These are phyloP conservation scores for Lepus oiostolus DNA, from an alignment of 2,797 vertebrate genomes.

Conservation along the genomic window DNA sequence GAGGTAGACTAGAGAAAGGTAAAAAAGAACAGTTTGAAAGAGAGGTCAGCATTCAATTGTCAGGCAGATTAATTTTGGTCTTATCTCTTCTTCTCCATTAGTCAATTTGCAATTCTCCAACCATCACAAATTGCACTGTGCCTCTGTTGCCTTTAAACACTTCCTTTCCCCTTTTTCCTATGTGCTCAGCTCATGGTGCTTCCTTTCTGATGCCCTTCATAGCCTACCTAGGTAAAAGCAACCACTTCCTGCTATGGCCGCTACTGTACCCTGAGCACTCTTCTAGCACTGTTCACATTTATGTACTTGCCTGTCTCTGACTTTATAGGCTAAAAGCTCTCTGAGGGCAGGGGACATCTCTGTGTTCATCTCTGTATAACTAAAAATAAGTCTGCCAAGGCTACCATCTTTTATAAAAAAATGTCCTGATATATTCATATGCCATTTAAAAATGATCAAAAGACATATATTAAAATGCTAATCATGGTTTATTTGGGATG, in stretches of 20 bases:
- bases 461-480: constrained; percentile 37
- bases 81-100: background rate
- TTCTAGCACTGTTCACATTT: background rate
- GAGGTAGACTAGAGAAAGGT: background rate
- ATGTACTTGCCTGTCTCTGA: constrained; percentile 26
- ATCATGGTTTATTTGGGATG: background rate
- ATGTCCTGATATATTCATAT: background rate
- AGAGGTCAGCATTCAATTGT: background rate
- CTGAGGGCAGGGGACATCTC: background rate
- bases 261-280: background rate
- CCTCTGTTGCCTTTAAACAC: background rate
- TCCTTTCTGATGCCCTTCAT: background rate
- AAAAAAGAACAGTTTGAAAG: constrained; percentile 10
- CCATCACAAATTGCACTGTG: background rate
- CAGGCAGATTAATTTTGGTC: background rate
- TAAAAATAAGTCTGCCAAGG: background rate
- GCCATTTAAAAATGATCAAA: constrained; percentile 3
- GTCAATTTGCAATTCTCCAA: constrained; percentile 35
- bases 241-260: background rate
- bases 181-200: background rate
- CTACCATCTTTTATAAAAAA: background rate
- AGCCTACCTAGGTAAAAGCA: background rate
- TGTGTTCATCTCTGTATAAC: background rate
- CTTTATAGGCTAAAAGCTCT: background rate
- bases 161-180: background rate